Base-by-base conservation (phyloP, 1,140 invertebrate genomes). In the Sitodiplosis mosellana region DNA sequence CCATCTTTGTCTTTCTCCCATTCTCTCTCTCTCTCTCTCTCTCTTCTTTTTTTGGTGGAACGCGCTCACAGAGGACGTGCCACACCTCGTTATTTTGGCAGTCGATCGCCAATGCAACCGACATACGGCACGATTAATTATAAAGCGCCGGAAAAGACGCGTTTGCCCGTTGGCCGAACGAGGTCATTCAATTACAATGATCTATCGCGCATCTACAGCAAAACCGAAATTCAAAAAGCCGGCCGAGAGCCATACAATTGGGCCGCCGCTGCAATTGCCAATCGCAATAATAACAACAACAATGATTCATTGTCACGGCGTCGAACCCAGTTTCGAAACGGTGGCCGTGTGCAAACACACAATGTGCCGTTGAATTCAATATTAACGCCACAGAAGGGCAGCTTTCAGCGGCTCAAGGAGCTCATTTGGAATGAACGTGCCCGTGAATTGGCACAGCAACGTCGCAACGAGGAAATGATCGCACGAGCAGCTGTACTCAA, bases 331-430 rank as follows among this genome's bases (percentile, higher is more conserved):
- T n/a, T 18, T 2, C 12, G 12, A 17, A n/a, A 18, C 4, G n/a
- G n/a, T 43, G n/a, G 41, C 11, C 18, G n/a, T 7, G 44, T 34
- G 27, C 45, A 48, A 12, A n/a, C 34, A 50, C 49, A 51, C 3
- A 21, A 11, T 21, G 33, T n/a, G 34, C 34, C 15, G 1, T 12
- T 12, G 7, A 38, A 47, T 40, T 12, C 33, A 45, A 45, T 22
- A 54, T 15, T 51, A 34, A 34, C 46, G 44, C 67, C 73, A n/a
- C 72, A 75, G 49, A 61, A 69, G 15, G 76, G 76, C 10, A 78
- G 74, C 48, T 81, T 81, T 59, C 73, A 80, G 51, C 72, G 75
- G 47, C 56, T 77, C 0, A 75, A 75, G 54, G 72, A 77, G 46
- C 57, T 78, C 5, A 72, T 79, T 43, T 67, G 69, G 49, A 71